Conservation (phyloP, 2,113 vertebrate species). For the Shinisaurus crocodilurus region DNA sequence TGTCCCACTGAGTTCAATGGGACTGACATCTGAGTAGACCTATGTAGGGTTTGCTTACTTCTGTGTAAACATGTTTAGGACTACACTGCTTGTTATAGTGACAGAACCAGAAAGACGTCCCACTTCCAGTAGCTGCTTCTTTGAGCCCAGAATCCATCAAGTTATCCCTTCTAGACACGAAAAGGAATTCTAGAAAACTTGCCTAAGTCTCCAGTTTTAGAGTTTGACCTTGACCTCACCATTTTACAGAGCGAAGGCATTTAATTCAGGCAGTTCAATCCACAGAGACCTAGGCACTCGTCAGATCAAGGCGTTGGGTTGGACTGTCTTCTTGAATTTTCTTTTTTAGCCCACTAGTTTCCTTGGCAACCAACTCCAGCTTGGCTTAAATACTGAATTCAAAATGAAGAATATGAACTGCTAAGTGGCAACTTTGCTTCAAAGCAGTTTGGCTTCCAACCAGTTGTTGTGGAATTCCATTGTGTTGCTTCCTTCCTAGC, state of each 20-base stretch:
- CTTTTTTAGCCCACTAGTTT: constrained; percentile 21
- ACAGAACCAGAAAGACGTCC: not conserved
- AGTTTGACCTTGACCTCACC: not conserved
- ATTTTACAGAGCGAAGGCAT: not conserved
- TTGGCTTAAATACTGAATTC: not conserved
- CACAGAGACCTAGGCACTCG: not conserved
- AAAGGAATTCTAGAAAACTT: not conserved
- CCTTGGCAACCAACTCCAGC: constrained; percentile 18
- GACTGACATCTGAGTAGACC: not conserved
- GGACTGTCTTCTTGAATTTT: not conserved
- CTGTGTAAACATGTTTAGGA: not conserved
- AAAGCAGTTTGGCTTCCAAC: not conserved
- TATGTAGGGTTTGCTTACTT: not conserved
- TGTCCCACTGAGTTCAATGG: not conserved
- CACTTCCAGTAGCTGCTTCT: not conserved
- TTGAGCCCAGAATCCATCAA: not conserved
- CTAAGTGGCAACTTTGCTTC: not conserved
- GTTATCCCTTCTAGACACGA: not conserved
- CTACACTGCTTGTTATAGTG: not conserved
- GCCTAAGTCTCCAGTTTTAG: not conserved
- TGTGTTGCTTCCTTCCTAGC: not conserved
- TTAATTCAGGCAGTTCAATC: not conserved
- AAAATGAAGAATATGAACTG: not conserved
- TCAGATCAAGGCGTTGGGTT: not conserved
- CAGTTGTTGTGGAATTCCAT: not conserved